phyloP scores from a whole-genome alignment of 2,113 vertebrate genomes.

The Barnardius zonarius region DNA sequence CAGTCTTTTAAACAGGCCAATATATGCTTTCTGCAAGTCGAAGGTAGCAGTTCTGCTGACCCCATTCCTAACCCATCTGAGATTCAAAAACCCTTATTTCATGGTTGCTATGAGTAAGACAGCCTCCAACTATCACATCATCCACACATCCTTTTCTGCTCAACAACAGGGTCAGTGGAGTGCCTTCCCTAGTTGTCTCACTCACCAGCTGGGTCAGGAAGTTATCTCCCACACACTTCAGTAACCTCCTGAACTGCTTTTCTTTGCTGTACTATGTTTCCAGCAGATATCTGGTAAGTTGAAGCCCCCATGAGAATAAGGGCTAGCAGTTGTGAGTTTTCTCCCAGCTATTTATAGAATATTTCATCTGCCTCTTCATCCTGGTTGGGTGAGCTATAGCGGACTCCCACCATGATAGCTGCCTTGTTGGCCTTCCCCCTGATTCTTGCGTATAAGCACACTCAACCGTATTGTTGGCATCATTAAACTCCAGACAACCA shows the following conservation, averaged over 20 bases:
- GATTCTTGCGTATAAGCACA: background rate
- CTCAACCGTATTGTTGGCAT: rapidly evolving
- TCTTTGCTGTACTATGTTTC: background rate
- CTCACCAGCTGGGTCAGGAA: background rate
- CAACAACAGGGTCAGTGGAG: background rate
- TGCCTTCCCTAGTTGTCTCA: background rate
- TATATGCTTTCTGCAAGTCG: background rate
- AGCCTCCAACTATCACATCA: background rate
- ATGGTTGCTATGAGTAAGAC: background rate
- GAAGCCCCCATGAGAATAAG: background rate
- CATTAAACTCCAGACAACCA: background rate
- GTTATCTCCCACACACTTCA: background rate
- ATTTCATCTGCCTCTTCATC: background rate
- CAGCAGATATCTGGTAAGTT: background rate
- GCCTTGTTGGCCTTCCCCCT: background rate
- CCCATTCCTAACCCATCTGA: background rate
- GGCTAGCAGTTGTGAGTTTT: background rate
- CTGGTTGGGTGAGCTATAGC: background rate
- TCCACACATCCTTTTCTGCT: background rate
- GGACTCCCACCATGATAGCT: background rate
- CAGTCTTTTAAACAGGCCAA: background rate
- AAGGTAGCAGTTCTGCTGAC: background rate
- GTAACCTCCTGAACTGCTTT: background rate
- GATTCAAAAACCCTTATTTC: background rate
- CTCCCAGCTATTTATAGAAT: background rate